phyloP scores from a whole-genome alignment of 2,888 invertebrate species.

The Drosophila emarginata region DNA sequence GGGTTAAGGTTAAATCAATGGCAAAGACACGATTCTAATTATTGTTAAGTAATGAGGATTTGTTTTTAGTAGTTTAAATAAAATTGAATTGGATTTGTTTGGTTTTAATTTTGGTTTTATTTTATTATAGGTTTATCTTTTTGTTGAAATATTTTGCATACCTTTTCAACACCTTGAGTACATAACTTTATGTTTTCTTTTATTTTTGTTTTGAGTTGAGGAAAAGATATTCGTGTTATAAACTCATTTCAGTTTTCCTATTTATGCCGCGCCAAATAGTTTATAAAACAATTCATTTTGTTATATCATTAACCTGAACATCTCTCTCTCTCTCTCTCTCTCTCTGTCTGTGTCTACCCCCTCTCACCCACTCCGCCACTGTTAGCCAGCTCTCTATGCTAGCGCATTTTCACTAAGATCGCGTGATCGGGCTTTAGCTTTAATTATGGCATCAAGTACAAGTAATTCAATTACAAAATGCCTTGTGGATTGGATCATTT shows the following conservation, averaged over 20 bases:
- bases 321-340: constrained; percentile 1
- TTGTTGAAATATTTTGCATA: constrained; percentile 34
- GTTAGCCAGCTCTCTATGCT: too few species aligned
- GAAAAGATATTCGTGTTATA: constrained; percentile 29
- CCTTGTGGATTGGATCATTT: constrained; percentile 27
- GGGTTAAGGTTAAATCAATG: neutral
- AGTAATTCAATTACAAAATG: constrained; percentile 73
- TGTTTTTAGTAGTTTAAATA: too few species aligned
- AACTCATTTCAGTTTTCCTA: constrained; percentile 28
- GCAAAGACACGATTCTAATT: constrained; percentile 4
- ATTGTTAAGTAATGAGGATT: too few species aligned
- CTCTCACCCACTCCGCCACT: neutral
- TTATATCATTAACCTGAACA: constrained; percentile 60
- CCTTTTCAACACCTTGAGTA: constrained; percentile 37
- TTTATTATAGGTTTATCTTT: neutral
- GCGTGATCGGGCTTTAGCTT: constrained; percentile 54
- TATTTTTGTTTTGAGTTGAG: too few species aligned
- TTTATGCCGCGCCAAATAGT: constrained; percentile 68
- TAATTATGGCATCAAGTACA: constrained; percentile 49
- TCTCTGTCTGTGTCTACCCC: constrained; percentile 30
- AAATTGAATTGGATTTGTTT: neutral
- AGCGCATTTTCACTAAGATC: constrained; percentile 35
- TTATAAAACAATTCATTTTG: constrained; percentile 67
- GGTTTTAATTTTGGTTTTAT: neutral
- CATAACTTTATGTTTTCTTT: neutral